Base-by-base conservation (phyloP, 2,113 vertebrate genomes). In the Hiodon tergisus region DNA sequence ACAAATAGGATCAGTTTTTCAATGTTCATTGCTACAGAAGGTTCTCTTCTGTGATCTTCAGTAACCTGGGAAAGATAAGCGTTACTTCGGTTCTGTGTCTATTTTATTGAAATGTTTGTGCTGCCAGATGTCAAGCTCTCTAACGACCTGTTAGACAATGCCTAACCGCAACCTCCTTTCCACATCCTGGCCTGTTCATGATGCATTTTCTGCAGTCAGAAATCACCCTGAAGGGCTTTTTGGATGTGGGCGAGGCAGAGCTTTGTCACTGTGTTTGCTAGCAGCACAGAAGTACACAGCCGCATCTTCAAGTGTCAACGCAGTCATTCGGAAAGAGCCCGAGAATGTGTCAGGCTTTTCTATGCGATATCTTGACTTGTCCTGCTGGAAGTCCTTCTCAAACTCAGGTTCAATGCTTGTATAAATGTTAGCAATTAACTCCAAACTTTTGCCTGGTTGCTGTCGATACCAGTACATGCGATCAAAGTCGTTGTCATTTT, bases 401-500 rank as follows among this genome's bases (percentile, higher is more conserved):
- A 73, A 54, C 31, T 53, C 50, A 60, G 71, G 14, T 31, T 65
- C 17, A 3, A 3, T 17, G 2, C 54, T 63, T 11, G 48, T 63
- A 9, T 52, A 1, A 11, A 73, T 73, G 16, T 73, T 17, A 54
- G 51, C 67, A 8, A 54, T 69, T 7, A 65, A 8, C 60, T 65
- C 50, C 9, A 73, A 73, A 0, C 51, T 51, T 65, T 65, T 48
- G 52, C 72, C 72, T 3, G 13, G 60, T 4, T 6, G 59, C 72
- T 73, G 59, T 48, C 51, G 72, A 11, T 73, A 73, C 72, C 72
- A 73, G 16, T 65, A 65, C 72, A 73, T 73, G 17, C 46, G 46
- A 0, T 73, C 0, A 13, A 73, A 60, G 8, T 54, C 53, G 8
- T 65, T 73, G 51, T 73, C 50, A 14, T 73, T 65, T 4, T 65